phyloP scores from a whole-genome alignment of 2,888 invertebrate species.

The Tetranychus piercei region DNA sequence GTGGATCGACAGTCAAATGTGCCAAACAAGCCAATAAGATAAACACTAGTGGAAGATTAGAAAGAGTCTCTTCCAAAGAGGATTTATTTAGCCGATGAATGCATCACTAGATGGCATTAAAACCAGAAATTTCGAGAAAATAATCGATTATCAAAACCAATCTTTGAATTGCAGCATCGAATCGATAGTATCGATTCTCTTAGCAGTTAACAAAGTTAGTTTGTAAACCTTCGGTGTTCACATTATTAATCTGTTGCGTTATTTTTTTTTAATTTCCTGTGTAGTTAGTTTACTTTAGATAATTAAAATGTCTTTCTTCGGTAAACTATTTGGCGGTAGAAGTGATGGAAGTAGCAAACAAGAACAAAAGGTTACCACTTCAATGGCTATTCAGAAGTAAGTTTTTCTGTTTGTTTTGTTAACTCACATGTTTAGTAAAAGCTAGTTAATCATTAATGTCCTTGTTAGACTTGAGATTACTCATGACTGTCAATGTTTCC shows the following conservation, averaged over 20 bases:
- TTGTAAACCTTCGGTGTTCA: too few relatives aligned
- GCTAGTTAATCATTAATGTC: too few relatives aligned
- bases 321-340: constrained; percentile 20
- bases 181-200: not conserved
- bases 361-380: constrained; percentile 16
- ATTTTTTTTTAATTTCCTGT: not conserved
- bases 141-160: not conserved
- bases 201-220: not conserved
- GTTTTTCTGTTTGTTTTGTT: constrained; percentile 8
- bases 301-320: constrained; percentile 33
- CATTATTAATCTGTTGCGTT: not conserved
- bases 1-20: too few relatives aligned
- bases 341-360: constrained; percentile 13
- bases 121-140: not conserved
- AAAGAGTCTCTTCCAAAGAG: too few relatives aligned
- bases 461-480: too few relatives aligned
- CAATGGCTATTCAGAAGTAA: constrained; percentile 22
- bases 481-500: too few relatives aligned
- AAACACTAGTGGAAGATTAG: too few relatives aligned
- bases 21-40: too few relatives aligned
- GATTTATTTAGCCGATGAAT: too few relatives aligned
- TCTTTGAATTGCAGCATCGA: too few relatives aligned
- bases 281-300: not conserved
- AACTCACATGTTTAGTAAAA: not conserved
- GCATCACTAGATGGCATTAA: not conserved